Evolutionary conservation across 2,797 vertebrate species (phyloP), one percentile per base, ranked within the genome.

Genomic region (Acanthurus leucopareius): DNA sequence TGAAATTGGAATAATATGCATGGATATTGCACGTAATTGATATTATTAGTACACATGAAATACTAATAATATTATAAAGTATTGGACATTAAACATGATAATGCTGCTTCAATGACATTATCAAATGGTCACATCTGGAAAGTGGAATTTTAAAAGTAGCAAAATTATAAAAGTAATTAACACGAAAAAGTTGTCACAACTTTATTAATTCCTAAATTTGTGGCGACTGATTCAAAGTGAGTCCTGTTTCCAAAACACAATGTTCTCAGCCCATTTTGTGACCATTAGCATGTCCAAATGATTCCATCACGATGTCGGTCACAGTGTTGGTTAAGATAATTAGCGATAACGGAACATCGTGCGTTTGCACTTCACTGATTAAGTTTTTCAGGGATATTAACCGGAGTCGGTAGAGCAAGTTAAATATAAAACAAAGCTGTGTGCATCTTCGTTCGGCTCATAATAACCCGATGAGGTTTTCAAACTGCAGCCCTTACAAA

Each of bases 251-350:
- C n/a, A 73, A 70, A 85, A 72, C 60, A 47, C 67, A 17, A 28
- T 60, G 62, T 73, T 75, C 75, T 38, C 52, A 49, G 65, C 45
- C 58, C n/a, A 49, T 75, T 73, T 67, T 14, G 6, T 7, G 49
- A 22, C 53, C 69, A 87, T 93, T 89, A 86, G 64, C 69, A 78
- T 77, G 78, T 82, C 73, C 69, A 90, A 85, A 91, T 86, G 71
- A 68, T 77, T 60, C 77, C 66, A 88, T 89, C 71, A 75, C 56
- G 77, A 77, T 80, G 75, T 79, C 75, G 72, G 73, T 79, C 79
- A 38, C 79, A 56, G 25, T 16, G 56, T 68, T 19, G 28, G 53
- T 80, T 86, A 82, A 70, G 68, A 69, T 66, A 88, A 84, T 89
- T 90, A 91, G 70, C 67, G 80, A 82, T 69, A 82, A 88, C 70